Evolutionary conservation across 1,140 invertebrate species (phyloP).

Genomic region (Hycleus cichorii): DNA sequence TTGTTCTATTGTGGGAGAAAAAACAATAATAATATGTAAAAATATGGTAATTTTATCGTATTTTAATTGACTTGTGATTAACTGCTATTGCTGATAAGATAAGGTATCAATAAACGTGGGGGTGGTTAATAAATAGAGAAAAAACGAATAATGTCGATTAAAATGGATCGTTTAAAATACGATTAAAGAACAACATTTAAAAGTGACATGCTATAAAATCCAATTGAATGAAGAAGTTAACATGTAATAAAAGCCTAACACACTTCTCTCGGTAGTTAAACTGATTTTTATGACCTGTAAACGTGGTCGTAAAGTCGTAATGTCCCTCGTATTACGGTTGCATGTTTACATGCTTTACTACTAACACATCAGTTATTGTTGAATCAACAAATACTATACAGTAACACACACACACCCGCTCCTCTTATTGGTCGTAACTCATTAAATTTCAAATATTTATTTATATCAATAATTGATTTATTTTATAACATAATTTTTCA

Average conservation of each 20-base stretch:
- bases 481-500: too few species aligned
- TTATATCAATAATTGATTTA: too few species aligned
- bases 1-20: too few species aligned
- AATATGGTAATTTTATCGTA: too few species aligned
- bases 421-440: conserved; percentile 26
- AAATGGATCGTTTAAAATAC: conserved; percentile 24
- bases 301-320: conserved; percentile 36
- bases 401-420: background rate
- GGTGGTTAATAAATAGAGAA: background rate
- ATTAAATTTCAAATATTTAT: conserved; percentile 8
- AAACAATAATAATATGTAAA: too few species aligned
- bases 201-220: conserved; percentile 21
- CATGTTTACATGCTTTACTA: conserved; percentile 32
- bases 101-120: conserved; percentile 14
- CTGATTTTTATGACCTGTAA: conserved; percentile 39
- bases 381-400: conserved; percentile 24
- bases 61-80: too few species aligned
- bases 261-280: conserved; percentile 32
- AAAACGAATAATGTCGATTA: too few species aligned
- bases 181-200: conserved; percentile 22
- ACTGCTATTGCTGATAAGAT: conserved; percentile 1
- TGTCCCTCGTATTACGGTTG: conserved; percentile 35
- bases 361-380: conserved; percentile 18
- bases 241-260: conserved; percentile 26
- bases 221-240: conserved; percentile 23